Base-by-base conservation (phyloP, 2,797 vertebrate species). In the Perodicticus potto region DNA sequence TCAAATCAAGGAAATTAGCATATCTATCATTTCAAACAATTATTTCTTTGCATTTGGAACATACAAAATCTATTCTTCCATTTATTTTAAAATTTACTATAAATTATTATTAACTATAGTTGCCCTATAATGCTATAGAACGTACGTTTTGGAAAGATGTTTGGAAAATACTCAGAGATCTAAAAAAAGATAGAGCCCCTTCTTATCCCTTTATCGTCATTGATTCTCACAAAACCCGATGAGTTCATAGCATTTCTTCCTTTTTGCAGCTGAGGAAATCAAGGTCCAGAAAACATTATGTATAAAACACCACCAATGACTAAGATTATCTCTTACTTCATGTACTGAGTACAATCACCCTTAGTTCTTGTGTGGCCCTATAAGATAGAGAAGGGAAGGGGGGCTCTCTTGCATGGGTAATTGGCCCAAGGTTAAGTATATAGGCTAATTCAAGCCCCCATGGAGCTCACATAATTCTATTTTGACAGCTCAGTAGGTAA, bases 401-500 rank as follows among this genome's bases (percentile, higher is more conserved):
- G 32, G 72, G n/a, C 65, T 86, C 80, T 86, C 77, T 19, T 13
- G 0, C 0, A 1, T 72, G 92, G 93, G 74, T 80, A 84, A 95
- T 43, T 93, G 93, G 95, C 93, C 89, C 65, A 20, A 4, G 89
- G 95, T 89, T 95, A 96, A 95, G 77, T 86, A 32, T 63, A 85
- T 91, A 3, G 2, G 83, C 93, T 97, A 95, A 96, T 85, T 84
- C 59, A 2, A 95, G 59, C 32, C 57, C 72, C 93, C 76, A n/a
- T 76, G 81, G 27, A 1, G 45, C 65, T 94, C 80, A 34, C 86
- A 25, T 95, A 86, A 95, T 87, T 89, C 93, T 89, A 94, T 96
- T 97, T 94, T 89, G 96, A 97, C 97, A 91, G 45, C 96, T 97
- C 89, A 4, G 77, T 73, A 29, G 94, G 95, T 76, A 83, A 88